Evolutionary conservation across 2,113 vertebrate genomes (phyloP).

Genomic region (Ursus arctos): DNA sequence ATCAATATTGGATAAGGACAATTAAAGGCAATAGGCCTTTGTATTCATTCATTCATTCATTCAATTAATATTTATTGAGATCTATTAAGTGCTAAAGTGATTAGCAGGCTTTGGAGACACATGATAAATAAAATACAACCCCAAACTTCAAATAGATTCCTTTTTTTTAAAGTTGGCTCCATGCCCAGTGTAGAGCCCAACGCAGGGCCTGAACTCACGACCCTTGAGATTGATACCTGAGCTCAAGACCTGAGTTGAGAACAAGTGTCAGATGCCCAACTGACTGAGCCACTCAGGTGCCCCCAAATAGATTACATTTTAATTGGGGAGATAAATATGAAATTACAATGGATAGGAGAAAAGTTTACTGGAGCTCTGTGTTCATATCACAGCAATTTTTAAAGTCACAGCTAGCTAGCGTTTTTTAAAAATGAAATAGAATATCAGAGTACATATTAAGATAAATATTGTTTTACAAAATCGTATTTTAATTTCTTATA

Average conservation of each 20-base stretch:
- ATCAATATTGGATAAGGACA: neutral
- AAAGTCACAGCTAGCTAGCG: neutral
- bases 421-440: neutral
- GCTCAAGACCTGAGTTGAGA: no score
- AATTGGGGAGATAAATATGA: neutral
- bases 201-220: no score
- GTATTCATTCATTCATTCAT: neutral
- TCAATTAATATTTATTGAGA: neutral
- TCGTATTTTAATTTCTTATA: neutral
- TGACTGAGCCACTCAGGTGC: no score
- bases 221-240: no score
- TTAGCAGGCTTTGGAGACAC: neutral
- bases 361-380: neutral
- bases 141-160: neutral
- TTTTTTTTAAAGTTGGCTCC: no score
- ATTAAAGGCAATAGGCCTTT: neutral
- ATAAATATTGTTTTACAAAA: conserved; percentile 17
- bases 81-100: neutral
- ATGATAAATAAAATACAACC: neutral
- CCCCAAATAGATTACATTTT: conserved; percentile 17
- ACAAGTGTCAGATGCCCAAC: no score
- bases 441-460: neutral
- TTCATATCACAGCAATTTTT: neutral
- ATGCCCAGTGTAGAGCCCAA: no score
- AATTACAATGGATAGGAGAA: neutral